Evolutionary conservation across 2,797 vertebrate species (phyloP).

Genomic region (Sebastes wilsoni): DNA sequence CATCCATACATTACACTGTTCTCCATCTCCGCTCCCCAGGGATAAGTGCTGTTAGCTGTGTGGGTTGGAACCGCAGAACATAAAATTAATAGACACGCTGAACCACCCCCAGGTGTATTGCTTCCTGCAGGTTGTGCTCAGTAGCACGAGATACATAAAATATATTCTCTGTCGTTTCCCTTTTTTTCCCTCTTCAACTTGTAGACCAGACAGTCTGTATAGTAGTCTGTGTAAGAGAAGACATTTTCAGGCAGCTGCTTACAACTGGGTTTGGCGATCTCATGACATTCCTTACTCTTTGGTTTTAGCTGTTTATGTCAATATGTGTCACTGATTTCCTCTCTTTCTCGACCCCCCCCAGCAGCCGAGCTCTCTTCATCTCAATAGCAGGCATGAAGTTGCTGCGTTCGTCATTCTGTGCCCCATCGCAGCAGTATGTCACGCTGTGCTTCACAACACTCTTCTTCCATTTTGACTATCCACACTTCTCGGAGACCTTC

Average conservation of each 20-base stretch:
- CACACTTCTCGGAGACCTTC: conserved; percentile 90
- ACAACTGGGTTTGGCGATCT: neutral
- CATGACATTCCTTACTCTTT: neutral
- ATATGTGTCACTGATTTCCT: neutral
- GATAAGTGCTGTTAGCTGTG: conserved; percentile 9
- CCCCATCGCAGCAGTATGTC: conserved; percentile 90
- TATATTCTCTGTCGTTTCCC: neutral
- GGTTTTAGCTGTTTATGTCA: neutral
- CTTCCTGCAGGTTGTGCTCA: neutral
- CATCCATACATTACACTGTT: neutral
- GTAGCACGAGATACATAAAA: neutral
- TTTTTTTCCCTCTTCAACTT: neutral
- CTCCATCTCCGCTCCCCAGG: neutral
- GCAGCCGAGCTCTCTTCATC: conserved; percentile 90
- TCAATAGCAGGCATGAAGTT: conserved; percentile 92
- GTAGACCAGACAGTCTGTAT: neutral
- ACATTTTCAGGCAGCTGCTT: neutral
- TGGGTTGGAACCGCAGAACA: conserved; percentile 12
- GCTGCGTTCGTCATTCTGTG: conserved; percentile 89
- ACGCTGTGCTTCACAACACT: conserved; percentile 92
- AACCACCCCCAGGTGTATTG: neutral
- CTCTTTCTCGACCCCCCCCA: conserved; percentile 32
- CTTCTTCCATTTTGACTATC: conserved; percentile 93
- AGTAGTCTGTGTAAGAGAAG: neutral
- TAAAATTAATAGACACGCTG: conserved; percentile 10